Evolutionary conservation across 2,113 vertebrate genomes (phyloP).

Genomic region (Oreochromis aureus): DNA sequence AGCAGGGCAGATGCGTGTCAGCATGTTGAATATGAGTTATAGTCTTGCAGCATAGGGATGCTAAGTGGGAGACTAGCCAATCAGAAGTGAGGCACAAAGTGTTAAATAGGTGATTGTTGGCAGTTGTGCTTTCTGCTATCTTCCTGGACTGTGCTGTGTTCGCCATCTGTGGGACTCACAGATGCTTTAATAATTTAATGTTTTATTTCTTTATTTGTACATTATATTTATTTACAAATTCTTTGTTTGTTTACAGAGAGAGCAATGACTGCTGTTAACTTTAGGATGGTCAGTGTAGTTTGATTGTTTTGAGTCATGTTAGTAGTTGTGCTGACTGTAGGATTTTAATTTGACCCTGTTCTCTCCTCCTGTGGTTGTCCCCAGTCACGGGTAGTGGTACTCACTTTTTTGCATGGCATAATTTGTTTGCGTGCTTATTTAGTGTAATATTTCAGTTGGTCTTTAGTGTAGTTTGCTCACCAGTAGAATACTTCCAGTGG

Average conservation of each 20-base stretch:
- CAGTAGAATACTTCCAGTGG: not conserved
- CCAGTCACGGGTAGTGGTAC: not conserved
- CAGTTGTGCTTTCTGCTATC: not conserved
- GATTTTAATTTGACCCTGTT: fast-evolving
- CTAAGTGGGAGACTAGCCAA: not conserved
- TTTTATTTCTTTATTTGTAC: not conserved
- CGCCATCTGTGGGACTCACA: not conserved
- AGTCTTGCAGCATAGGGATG: not conserved
- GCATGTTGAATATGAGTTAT: not conserved
- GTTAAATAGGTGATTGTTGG: not conserved
- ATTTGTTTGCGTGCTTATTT: not conserved
- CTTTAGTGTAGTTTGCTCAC: not conserved
- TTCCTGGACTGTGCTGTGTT: not conserved
- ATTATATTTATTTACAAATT: fast-evolving
- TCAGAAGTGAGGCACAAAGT: not conserved
- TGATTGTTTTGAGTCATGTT: not conserved
- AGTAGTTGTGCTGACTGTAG: not conserved
- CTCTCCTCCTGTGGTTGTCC: not conserved
- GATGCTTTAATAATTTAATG: not conserved
- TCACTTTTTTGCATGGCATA: not conserved
- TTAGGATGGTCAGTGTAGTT: not conserved
- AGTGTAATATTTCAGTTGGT: not conserved
- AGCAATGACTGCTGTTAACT: not conserved
- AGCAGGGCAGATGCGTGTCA: not conserved
- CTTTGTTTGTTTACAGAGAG: not conserved